Base-by-base conservation (phyloP, 2,888 invertebrate genomes). In the Hydriomena furcata region DNA sequence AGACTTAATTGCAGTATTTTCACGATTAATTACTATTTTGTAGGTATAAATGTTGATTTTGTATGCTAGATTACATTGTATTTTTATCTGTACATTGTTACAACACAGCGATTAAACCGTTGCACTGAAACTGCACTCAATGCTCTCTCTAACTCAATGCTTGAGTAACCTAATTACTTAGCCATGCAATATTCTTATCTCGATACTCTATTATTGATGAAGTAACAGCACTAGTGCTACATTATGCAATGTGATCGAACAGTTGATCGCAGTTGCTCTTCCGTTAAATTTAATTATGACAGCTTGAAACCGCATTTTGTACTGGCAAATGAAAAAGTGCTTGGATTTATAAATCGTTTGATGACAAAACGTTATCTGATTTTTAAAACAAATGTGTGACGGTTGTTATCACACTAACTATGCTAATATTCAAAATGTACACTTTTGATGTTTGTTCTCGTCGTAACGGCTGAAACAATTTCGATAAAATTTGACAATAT, bases 271-370 rank as follows among this genome's bases (percentile, higher is more conserved):
- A 73, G 73, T 61, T 72, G 74, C 68, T 85, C 84, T 87, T 87
- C 86, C 87, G 83, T 80, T 79, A 68, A 81, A 82, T 80, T 79
- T 82, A 84, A 84, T 82, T 79, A 76, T 73, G 58, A 63, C 55
- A 61, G 58, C 64, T 65, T 61, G 52, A 45, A 45, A 28, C 36
- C 7, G 30, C n/a, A 31, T n/a, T 36, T 35, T 32, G 72, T 74
- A 77, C 65, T 52, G 53, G 41, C 38, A 36, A 13, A 20, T 37
- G 35, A 27, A 65, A 59, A 68, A 68, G 56, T 62, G 52, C 41
- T 46, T n/a, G n/a, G 1, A 6, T 8, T 25, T 25, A 7, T 23
- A 5, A 13, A 3, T 7, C 10, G 6, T 23, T 6, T 11, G 7
- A 24, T 21, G n/a, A 17, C 4, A 17, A 17, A 17, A 17, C 17